These are phyloP conservation scores for Ruditapes philippinarum DNA, from an alignment of 1,140 invertebrate species.

Conservation along the genomic window DNA sequence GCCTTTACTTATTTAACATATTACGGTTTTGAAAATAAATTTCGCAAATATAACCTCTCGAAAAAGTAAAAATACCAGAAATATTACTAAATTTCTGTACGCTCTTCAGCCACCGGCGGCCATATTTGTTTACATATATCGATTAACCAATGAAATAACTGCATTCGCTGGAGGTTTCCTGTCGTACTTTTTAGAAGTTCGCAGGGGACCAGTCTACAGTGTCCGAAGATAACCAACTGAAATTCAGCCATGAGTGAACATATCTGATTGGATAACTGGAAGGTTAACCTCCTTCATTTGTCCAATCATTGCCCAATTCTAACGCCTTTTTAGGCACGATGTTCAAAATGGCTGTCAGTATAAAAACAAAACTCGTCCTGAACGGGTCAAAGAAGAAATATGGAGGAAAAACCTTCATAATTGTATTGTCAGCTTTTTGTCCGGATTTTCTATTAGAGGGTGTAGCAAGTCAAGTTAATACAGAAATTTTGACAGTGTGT, in stretches of 20 bases:
- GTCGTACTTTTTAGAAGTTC: too few relatives aligned
- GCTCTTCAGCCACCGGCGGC: too few relatives aligned
- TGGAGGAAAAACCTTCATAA: conserved; percentile 45
- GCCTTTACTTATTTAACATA: too few relatives aligned
- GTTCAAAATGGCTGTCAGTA: conserved; percentile 86
- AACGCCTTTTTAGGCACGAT: conserved; percentile 75
- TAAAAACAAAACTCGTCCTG: conserved; percentile 81
- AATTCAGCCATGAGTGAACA: conserved; percentile 3
- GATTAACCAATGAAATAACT: too few relatives aligned
- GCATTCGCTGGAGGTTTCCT: too few relatives aligned
- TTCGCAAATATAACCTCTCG: too few relatives aligned
- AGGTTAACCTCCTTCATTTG: background rate
- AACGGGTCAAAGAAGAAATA: conserved; percentile 68
- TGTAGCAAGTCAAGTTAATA: background rate
- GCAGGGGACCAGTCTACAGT: too few relatives aligned
- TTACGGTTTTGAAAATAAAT: too few relatives aligned
- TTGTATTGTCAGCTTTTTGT: background rate
- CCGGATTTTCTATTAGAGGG: background rate
- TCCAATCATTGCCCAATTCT: conserved; percentile 72
- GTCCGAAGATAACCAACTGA: too few relatives aligned
- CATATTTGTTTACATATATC: too few relatives aligned
- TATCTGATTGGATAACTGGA: background rate
- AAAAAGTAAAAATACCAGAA: too few relatives aligned
- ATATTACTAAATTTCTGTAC: too few relatives aligned
- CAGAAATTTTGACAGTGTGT: background rate